These are phyloP conservation scores for Hemicordylus capensis DNA, from an alignment of 2,113 vertebrate genomes.

Conservation along the genomic window DNA sequence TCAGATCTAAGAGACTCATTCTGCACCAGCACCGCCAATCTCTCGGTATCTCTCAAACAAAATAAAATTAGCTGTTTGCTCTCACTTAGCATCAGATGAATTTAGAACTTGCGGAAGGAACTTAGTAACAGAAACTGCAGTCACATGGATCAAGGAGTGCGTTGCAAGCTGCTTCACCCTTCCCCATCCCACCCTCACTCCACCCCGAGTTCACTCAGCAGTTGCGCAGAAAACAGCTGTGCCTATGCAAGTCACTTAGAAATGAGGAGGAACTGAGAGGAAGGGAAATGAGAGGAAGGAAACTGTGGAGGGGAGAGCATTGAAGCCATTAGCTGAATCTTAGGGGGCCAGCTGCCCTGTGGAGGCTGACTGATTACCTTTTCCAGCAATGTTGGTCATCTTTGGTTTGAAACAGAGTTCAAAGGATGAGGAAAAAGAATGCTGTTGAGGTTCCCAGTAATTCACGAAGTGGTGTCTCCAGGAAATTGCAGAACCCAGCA, in stretches of 20 bases:
- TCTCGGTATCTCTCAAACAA: neutral
- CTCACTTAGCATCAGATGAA: constrained; percentile 62
- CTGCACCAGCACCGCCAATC: constrained; percentile 9
- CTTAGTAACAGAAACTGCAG: constrained; percentile 80
- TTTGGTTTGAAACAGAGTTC: neutral
- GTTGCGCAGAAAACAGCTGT: constrained; percentile 25
- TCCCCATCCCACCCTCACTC: neutral
- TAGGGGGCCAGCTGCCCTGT: accelerated
- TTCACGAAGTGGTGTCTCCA: neutral
- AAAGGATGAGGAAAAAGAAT: neutral
- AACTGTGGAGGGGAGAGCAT: neutral
- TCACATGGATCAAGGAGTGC: constrained; percentile 79
- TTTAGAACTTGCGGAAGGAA: constrained; percentile 83
- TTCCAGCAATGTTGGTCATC: neutral
- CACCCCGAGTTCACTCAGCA: constrained; percentile 56
- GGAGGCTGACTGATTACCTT: neutral
- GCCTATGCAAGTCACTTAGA: constrained; percentile 33
- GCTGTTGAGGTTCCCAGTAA: no score
- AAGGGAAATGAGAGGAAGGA: constrained; percentile 7
- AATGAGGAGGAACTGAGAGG: constrained; percentile 49
- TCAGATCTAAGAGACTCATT: constrained; percentile 60
- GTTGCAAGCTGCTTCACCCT: constrained; percentile 44
- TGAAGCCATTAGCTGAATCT: neutral
- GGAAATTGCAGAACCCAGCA: neutral
- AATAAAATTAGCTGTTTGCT: neutral